phyloP scores from a whole-genome alignment of 2,888 invertebrate species.

The Nesidiocoris tenuis region DNA sequence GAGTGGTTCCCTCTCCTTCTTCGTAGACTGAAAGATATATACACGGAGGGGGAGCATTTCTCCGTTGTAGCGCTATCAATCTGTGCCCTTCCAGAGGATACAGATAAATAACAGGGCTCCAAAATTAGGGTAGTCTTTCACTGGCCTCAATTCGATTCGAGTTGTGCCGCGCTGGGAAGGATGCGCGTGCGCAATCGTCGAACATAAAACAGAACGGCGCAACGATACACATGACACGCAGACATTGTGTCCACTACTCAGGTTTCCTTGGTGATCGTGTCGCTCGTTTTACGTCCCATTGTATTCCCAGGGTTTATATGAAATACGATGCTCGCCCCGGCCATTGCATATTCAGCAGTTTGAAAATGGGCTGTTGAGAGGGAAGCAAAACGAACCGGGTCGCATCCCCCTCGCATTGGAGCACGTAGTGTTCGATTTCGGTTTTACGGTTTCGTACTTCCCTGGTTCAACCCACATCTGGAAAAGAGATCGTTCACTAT shows the following conservation, averaged over 20 bases:
- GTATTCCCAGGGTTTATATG: neutral
- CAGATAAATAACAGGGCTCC: slow-evolving; percentile 31
- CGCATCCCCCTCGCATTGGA: no score
- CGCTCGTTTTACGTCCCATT: neutral
- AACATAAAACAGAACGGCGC: slow-evolving; percentile 3
- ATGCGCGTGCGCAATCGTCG: slow-evolving; percentile 1
- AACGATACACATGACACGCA: neutral
- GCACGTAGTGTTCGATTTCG: neutral
- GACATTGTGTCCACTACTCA: neutral
- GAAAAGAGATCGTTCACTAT: no score
- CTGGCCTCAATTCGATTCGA: neutral
- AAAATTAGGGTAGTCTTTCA: slow-evolving; percentile 16
- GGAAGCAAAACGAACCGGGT: neutral
- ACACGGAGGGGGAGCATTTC: neutral
- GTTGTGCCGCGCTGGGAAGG: neutral
- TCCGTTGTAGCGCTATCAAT: slow-evolving; percentile 16
- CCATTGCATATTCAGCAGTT: neutral
- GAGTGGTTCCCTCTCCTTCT: neutral
- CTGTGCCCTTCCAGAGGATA: slow-evolving; percentile 5
- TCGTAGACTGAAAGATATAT: neutral
- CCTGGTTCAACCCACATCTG: no score
- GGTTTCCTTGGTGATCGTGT: neutral
- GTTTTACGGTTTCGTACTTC: neutral
- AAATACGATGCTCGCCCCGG: neutral
- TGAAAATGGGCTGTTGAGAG: neutral